Evolutionary conservation across 2,797 vertebrate genomes (phyloP).

Genomic region (Eospalax fontanierii): DNA sequence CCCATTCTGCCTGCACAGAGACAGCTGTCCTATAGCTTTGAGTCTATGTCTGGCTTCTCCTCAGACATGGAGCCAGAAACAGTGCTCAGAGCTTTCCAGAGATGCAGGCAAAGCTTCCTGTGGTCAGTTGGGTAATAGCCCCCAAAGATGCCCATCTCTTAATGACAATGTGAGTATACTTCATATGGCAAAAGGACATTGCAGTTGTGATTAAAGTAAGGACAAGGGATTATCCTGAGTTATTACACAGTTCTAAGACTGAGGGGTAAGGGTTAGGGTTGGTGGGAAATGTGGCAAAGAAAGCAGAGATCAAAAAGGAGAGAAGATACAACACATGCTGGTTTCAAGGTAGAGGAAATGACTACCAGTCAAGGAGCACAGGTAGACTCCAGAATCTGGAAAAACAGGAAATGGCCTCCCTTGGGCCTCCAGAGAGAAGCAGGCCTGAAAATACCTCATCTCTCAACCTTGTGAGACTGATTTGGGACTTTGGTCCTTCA

Average conservation of each 20-base stretch:
- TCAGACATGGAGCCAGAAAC: not conserved
- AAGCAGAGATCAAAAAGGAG: not conserved
- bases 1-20: rapidly evolving
- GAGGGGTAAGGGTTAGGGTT: not conserved
- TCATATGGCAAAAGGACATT: not conserved
- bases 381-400: not conserved
- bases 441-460: not conserved
- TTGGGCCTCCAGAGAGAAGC: not conserved
- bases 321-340: not conserved
- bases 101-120: not conserved
- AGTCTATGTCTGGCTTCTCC: not conserved
- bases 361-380: not conserved
- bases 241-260: not conserved
- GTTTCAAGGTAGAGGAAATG: not conserved
- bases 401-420: not conserved
- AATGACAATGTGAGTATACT: not conserved
- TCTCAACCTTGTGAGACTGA: not conserved
- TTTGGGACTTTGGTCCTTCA: not conserved
- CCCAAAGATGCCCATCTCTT: not conserved
- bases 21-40: not conserved
- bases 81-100: not conserved
- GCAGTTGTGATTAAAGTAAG: not conserved
- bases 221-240: not conserved
- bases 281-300: too few relatives aligned
- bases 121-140: not conserved